Base-by-base conservation (phyloP, 2,113 vertebrate genomes). In the Synodontis membranacea region DNA sequence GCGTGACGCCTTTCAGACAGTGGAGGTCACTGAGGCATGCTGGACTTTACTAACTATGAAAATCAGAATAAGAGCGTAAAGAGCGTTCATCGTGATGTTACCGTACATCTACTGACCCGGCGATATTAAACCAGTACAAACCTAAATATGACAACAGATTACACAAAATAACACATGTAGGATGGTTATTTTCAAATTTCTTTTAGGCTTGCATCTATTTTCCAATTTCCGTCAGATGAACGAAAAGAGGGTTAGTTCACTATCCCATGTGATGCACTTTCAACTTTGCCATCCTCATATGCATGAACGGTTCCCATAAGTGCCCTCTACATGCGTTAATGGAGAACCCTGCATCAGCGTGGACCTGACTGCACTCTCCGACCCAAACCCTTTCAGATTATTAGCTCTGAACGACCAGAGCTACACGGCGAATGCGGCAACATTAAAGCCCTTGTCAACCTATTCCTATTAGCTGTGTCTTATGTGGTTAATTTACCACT, bases 1-100 rank as follows among this genome's bases (percentile, higher is more conserved):
- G 90, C 88, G 88, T 90, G 92, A 92, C 89, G 84, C 92, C 91
- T 92, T 90, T 89, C 88, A 92, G 88, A 86, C 87, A 88, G 87
- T 87, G 76, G 86, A 90, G 91, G 91, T 88, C 87, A 90, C 34
- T 86, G 88, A 91, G 80, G 92, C 93, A 93, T 83, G 87, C 89
- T 85, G 90, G 90, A 90, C 89, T 88, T 84, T 93, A 90, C 68
- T 87, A 62, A 72, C 78, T 62, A 74, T 44, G 37, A 64, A 39
- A 88, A 64, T 83, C 37, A 81, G 87, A 87, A 84, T 87, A 80
- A 89, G 66, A 90, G 82, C 87, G 37, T 17, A 75, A 19, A 70
- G 23, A 88, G 34, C 66, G 60, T 75, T 76, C 21, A 58, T 54
- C 34, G 21, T 37, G 28, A 64, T 44, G 52, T 44, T 84, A 42